Evolutionary conservation across 2,797 vertebrate genomes (phyloP), one percentile per base, ranked within the genome.

Genomic region (Rallus crepitans): DNA sequence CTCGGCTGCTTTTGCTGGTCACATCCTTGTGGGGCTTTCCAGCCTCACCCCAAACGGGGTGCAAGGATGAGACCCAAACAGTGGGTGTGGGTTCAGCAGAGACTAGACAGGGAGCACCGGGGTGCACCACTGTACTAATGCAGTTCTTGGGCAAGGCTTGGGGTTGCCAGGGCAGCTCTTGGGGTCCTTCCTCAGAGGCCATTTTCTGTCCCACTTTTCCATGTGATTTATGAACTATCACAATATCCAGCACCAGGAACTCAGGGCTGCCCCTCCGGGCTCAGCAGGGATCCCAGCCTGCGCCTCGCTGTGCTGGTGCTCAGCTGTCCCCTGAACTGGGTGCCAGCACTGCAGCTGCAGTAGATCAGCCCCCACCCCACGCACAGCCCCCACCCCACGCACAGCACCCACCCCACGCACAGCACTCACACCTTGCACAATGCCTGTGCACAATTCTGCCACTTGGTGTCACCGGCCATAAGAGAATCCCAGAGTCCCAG

Each of bases 391-490:
- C 50, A 39, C 4, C 6, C 19, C 7, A 1, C 18, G 15, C 31
- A 15, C 52, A 48, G 75, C 57, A 37, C 25, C 33, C 24, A 21
- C 1, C 6, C 47, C 7, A 2, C 12, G 15, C 64, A 27, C 21
- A 15, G 30, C 56, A 24, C 30, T 17, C 45, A 11, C 14, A 0
- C 35, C 4, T 1, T 16, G 4, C 55, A 40, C 53, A 24, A 37
- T 2, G 5, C 35, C 35, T 35, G 5, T 84, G 40, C 91, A 64
- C 52, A 5, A 3, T 70, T 86, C 91, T 83, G 66, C 87, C 96
- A 56, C 93, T 83, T 92, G 94, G 82, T 96, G 95, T 96, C 96
- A 93, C 79, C 65, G 77, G 65, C 61, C 42, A 28, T 71, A 40
- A 76, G 42, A 52, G 52, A 35, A 42, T 42, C 40, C 40, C 40